Conservation (phyloP, 2,888 invertebrate species). For the Tillus elongatus region DNA sequence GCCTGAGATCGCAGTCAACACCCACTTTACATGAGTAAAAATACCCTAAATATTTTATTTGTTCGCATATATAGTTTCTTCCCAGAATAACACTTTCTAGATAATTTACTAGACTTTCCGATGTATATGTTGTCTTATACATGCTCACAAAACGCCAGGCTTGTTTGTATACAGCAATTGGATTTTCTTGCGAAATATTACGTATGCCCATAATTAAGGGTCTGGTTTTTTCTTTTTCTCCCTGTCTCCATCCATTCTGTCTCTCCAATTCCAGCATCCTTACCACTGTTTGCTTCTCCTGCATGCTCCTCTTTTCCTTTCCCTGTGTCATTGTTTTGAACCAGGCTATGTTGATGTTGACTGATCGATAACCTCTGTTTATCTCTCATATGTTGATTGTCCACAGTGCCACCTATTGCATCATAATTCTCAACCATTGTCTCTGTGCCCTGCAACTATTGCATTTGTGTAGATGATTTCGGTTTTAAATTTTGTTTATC, state of each 20-base stretch:
- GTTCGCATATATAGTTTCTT: background rate
- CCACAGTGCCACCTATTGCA: too few relatives aligned
- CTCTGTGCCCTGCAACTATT: too few relatives aligned
- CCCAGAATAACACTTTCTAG: background rate
- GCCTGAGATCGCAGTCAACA: background rate
- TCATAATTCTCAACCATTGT: too few relatives aligned
- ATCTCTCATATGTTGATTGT: too few relatives aligned
- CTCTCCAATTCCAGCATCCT: too few relatives aligned
- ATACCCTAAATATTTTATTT: background rate
- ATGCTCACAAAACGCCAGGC: background rate
- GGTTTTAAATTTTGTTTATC: too few relatives aligned
- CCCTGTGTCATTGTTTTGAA: too few relatives aligned
- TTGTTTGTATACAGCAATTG: background rate
- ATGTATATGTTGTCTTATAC: constrained; percentile 1
- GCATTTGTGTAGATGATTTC: too few relatives aligned
- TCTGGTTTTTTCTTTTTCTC: background rate
- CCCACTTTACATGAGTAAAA: background rate
- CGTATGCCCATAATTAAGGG: background rate
- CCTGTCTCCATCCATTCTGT: background rate
- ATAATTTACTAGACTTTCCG: background rate
- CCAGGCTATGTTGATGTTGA: too few relatives aligned
- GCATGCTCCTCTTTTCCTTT: too few relatives aligned
- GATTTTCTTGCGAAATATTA: background rate
- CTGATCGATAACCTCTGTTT: too few relatives aligned
- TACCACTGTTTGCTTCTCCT: too few relatives aligned